These are phyloP conservation scores for Drosophila lowei DNA, from an alignment of 1,140 invertebrate genomes.

Conservation along the genomic window DNA sequence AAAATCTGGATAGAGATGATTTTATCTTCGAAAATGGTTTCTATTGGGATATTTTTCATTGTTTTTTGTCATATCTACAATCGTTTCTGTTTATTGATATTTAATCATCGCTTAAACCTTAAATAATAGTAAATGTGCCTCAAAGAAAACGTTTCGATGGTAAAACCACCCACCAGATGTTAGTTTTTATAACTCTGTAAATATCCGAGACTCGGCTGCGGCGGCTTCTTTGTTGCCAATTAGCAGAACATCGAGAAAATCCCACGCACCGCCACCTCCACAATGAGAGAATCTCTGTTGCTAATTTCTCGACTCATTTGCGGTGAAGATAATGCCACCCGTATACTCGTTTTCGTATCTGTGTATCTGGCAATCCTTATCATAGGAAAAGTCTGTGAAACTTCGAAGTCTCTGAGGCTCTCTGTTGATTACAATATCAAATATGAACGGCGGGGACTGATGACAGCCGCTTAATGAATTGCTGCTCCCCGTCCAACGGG, in stretches of 20 bases:
- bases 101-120: too few relatives aligned
- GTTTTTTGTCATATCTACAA: too few relatives aligned
- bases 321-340: not conserved
- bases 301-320: constrained; percentile 24
- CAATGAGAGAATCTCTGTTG: not conserved
- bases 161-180: too few relatives aligned
- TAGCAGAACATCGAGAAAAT: constrained; percentile 19
- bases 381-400: not conserved
- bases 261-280: constrained; percentile 16
- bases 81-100: too few relatives aligned
- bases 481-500: constrained; percentile 3
- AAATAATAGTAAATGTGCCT: too few relatives aligned
- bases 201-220: too few relatives aligned
- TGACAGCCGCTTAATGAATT: constrained; percentile 45
- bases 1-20: too few relatives aligned
- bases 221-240: constrained; percentile 9
- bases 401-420: not conserved
- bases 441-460: constrained; percentile 1
- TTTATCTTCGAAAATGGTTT: too few relatives aligned
- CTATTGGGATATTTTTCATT: too few relatives aligned
- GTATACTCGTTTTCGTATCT: too few relatives aligned
- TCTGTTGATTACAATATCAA: constrained; percentile 27
- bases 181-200: too few relatives aligned
- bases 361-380: not conserved
- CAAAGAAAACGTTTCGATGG: too few relatives aligned